Percentiles rank a stretch among this genome's conserved stretches.
These are phyloP conservation scores for Charina bottae DNA, from an alignment of 2,113 vertebrate genomes.

Conservation along the genomic window DNA sequence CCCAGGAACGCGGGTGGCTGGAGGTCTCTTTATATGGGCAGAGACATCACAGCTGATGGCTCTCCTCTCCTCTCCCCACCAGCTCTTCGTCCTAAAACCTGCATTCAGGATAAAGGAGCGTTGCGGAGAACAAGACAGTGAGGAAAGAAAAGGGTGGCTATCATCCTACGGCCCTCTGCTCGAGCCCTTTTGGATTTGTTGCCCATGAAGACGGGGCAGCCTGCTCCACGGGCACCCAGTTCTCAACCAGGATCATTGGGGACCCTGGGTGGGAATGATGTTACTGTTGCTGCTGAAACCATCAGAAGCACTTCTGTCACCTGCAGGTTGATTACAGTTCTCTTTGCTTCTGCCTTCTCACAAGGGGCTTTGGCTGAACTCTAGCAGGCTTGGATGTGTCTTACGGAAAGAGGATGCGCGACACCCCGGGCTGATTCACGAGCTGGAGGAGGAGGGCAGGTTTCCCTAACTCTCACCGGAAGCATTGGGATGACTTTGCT, in stretches of 20 bases:
- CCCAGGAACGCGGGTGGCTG: not conserved
- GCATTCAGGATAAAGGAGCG: conserved; percentile 84
- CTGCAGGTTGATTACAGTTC: not conserved
- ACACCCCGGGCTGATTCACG: not conserved
- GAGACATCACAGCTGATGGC: not conserved
- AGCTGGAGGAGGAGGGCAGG: not conserved
- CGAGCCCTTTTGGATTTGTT: not conserved
- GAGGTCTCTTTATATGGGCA: too few relatives aligned
- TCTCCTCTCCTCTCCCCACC: not conserved
- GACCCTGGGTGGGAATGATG: not conserved
- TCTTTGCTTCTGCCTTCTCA: not conserved
- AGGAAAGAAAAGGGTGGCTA: not conserved
- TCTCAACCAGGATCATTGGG: not conserved
- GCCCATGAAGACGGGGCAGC: not conserved
- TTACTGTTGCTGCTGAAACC: not conserved
- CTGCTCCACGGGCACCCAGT: not conserved
- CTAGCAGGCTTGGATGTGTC: not conserved
- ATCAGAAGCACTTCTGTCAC: not conserved
- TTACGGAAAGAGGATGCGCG: not conserved
- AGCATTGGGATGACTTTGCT: not conserved
- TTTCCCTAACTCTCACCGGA: not conserved
- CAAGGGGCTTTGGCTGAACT: not conserved
- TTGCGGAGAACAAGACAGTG: conserved; percentile 77
- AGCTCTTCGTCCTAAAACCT: conserved; percentile 96
- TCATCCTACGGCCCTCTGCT: not conserved